Base-by-base conservation (phyloP, 1,140 invertebrate genomes). In the Cepaea nemoralis region DNA sequence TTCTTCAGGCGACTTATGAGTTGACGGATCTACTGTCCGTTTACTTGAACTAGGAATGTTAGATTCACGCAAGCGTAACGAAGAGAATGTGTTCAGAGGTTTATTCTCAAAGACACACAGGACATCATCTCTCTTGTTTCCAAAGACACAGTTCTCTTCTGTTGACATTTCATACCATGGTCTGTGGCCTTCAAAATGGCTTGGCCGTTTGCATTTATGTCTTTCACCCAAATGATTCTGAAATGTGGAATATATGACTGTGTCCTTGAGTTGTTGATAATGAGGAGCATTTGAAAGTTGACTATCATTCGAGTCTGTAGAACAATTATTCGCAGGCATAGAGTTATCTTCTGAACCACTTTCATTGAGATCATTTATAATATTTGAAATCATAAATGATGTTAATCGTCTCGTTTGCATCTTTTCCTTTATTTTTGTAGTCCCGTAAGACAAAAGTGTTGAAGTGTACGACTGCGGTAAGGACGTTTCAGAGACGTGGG, bases 381-480 rank as follows among this genome's bases (percentile, higher is more conserved):
- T 63, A 63, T 31, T 63, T 63, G 59, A 63, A 63, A 63, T 63
- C 59, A 63, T 63, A 63, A 63, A 63, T 8, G 59, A 63, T 63
- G 27, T 63, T 63, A 31, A 63, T 6, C n/a, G 27, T 31, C 59
- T n/a, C 27, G 6, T 63, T 31, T 63, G 59, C 5, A n/a, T 1
- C 33, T 31, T 63, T 5, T 63, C 16, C 33, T 31, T 31, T 63
- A 1, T 63, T 31, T 12, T 31, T 63, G n/a, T 6, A 31, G 27
- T 5, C 5, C 2, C 33, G 2, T 63, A 27, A 63, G 2, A 63
- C 5, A 31, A 55, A 14, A 12, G 6, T 55, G 50, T 6, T 63
- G 33, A 19, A 31, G n/a, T n/a, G 27, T 63, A 0, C 33, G 27
- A 31, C 5, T 31, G 1, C 16, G 22, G 3, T 31, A 63, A 63